Evolutionary conservation across 2,888 invertebrate genomes (phyloP).

Genomic region (Dolichopus griseipennis): DNA sequence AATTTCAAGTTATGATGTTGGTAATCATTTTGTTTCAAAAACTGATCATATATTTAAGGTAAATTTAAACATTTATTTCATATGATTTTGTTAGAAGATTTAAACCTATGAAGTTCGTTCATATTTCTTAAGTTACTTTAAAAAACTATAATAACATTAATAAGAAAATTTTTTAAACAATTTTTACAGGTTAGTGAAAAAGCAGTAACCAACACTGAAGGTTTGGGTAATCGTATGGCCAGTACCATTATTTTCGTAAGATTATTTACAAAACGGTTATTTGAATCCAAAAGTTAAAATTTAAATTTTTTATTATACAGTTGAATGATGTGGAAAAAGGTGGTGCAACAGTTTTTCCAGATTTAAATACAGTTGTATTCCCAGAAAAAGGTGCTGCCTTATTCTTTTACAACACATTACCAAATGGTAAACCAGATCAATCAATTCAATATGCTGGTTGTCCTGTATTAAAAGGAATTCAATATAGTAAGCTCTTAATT

Average conservation of each 20-base stretch:
- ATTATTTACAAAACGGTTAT: background rate
- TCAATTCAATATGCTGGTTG: conserved; percentile 90
- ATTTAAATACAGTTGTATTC: conserved; percentile 72
- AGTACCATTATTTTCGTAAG: conserved; percentile 28
- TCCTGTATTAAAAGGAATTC: conserved; percentile 87
- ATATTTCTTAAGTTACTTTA: background rate
- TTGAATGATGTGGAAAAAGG: conserved; percentile 52
- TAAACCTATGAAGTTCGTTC: too few relatives aligned
- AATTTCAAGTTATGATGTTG: conserved; percentile 27
- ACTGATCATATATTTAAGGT: conserved; percentile 64
- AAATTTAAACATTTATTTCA: conserved; percentile 16
- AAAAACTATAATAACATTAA: too few relatives aligned
- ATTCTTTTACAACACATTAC: conserved; percentile 87
- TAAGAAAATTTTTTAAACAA: background rate
- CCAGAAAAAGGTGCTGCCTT: conserved; percentile 83
- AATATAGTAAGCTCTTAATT: conserved; percentile 68
- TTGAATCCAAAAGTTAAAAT: background rate
- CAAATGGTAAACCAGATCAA: conserved; percentile 76
- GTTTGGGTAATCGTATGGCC: conserved; percentile 23
- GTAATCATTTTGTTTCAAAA: conserved; percentile 25
- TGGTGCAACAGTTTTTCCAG: conserved; percentile 91
- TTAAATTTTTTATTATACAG: conserved; percentile 19
- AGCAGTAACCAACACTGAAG: background rate
- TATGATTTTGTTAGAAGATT: background rate
- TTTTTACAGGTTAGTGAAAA: background rate